phyloP scores from a whole-genome alignment of 2,113 vertebrate species.

The Emydocephalus ijimae region DNA sequence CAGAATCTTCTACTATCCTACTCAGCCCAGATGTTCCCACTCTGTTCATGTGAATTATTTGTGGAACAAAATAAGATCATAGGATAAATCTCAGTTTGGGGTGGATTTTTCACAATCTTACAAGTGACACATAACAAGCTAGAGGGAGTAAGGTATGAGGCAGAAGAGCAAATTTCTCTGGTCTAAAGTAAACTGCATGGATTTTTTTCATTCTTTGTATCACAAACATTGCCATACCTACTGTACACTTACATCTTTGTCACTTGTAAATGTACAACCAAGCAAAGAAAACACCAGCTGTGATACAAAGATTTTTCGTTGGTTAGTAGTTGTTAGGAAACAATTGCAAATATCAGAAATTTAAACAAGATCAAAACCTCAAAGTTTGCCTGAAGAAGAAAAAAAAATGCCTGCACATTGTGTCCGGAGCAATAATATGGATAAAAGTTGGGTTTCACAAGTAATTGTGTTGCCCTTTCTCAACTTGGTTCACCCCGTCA shows the following conservation, averaged over 20 bases:
- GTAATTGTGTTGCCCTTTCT: not conserved
- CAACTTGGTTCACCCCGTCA: not conserved
- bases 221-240: not conserved
- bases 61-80: conserved; percentile 61
- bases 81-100: conserved; percentile 45
- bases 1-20: conserved; percentile 56
- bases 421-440: not conserved
- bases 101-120: not conserved
- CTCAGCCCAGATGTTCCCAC: conserved; percentile 70
- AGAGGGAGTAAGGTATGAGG: not conserved
- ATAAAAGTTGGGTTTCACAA: not conserved
- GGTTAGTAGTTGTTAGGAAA: not conserved
- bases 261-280: not conserved
- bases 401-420: not conserved
- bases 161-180: not conserved
- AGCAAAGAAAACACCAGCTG: not conserved
- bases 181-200: not conserved
- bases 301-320: not conserved
- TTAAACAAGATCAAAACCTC: not conserved
- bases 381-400: not conserved
- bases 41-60: conserved; percentile 72
- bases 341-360: not conserved
- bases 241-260: not conserved
- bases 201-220: not conserved
- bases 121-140: not conserved